Evolutionary conservation across 2,113 vertebrate genomes (phyloP), one percentile per base, ranked within the genome.

Genomic region (Odocoileus virginianus): DNA sequence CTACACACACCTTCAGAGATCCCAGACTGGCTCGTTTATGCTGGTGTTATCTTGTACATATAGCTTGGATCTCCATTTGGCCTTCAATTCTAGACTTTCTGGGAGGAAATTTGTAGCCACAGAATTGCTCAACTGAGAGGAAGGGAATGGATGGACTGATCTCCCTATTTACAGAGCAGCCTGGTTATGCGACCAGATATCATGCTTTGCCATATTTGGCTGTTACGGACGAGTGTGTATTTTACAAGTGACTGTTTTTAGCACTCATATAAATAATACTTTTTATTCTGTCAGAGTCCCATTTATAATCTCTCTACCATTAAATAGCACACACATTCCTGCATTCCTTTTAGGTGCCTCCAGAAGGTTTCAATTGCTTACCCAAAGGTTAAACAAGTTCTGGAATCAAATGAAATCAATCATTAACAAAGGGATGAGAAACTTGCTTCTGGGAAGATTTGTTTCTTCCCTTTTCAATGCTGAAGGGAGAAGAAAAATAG

Each of bases 151-250:
- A 54, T 27, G 52, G 36, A 64, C 17, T 3, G 30, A 6, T 40
- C 71, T 83, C 89, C 71, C 47, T 52, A 13, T 64, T 71, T 91
- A 64, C 81, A 97, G 92, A 87, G 17, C 78, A 36, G 94, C 95
- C 83, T 36, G 12, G 74, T 30, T 92, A 27, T 84, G 60, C 1
- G 43, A 81, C 79, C 64, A 50, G 81, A 95, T 96, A 94, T 76
- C 79, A 19, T 50, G 33, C 54, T 82, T 95, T 84, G 67, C 98
- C 97, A 95, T 98, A 98, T 98, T 97, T 97, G 97, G 98, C 13
- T 54, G 87, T 97, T 83, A 86, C 54, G 40, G 47, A 91, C 91
- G 86, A 95, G 61, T 95, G 94, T 96, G 40, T 96, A 91, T 97
- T 97, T 97, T 96, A 97, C 94, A 93, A 97, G 91, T 78, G 76